phyloP scores from a whole-genome alignment of 2,113 vertebrate species.

The Petromus typicus region DNA sequence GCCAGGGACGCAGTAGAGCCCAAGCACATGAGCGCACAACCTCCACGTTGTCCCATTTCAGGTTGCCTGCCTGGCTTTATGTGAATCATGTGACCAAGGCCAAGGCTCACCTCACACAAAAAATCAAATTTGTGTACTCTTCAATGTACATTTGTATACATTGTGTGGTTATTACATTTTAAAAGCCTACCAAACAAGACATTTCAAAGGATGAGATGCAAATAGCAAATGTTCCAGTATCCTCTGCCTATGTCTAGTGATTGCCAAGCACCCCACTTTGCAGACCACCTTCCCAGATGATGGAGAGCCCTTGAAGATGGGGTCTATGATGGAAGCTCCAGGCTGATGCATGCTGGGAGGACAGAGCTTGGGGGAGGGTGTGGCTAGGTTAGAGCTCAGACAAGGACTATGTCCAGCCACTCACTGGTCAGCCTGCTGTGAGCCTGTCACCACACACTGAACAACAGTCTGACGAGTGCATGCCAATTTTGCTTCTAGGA shows the following conservation, averaged over 20 bases:
- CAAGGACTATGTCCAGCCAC: not conserved
- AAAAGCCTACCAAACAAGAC: not conserved
- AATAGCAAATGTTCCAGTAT: not conserved
- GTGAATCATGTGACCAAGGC: not conserved
- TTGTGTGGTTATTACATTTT: not conserved
- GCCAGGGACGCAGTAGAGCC: not conserved
- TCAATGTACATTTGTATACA: not conserved
- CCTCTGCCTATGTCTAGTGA: not conserved
- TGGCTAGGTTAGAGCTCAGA: not conserved
- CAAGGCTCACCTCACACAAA: too few species aligned
- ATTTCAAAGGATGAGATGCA: not conserved
- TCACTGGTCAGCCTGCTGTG: too few species aligned
- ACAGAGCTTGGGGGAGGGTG: not conserved
- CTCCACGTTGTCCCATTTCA: not conserved
- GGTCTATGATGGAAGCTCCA: not conserved
- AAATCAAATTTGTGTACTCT: not conserved
- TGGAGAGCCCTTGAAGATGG: not conserved
- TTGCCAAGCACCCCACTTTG: not conserved
- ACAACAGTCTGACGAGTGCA: fast-evolving
- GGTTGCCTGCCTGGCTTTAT: not conserved
- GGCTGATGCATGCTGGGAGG: not conserved
- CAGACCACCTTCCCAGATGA: not conserved
- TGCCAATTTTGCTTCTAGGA: not conserved
- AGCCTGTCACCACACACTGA: fast-evolving
- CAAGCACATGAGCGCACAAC: too few species aligned